A percentile compares a stretch with the other conserved stretches of the same genome.
Conservation (phyloP, 2,888 invertebrate species). For the Epinotia demarniana region DNA sequence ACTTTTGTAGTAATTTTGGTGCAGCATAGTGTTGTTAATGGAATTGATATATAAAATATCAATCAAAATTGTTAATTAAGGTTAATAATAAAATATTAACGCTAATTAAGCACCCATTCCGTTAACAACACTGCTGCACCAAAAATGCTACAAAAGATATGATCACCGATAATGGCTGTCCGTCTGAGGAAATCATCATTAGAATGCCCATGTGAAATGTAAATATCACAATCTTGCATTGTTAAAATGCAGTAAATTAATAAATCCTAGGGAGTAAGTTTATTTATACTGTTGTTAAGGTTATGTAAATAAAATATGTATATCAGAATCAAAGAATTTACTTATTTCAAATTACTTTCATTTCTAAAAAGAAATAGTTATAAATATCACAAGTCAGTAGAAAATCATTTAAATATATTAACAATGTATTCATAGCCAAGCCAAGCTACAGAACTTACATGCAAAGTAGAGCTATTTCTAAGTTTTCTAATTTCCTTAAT, state of each 20-base stretch:
- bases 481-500: neutral
- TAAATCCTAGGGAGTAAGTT: neutral
- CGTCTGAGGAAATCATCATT: too few species aligned
- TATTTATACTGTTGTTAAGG: slow-evolving; percentile 7
- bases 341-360: slow-evolving; percentile 24
- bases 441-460: slow-evolving; percentile 6
- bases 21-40: too few species aligned
- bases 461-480: neutral
- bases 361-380: slow-evolving; percentile 24
- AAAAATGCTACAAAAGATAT: too few species aligned
- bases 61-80: too few species aligned
- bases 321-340: slow-evolving; percentile 8
- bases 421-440: slow-evolving; percentile 14
- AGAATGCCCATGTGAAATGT: too few species aligned
- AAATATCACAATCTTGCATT: neutral
- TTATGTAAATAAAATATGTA: slow-evolving; percentile 21
- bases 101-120: too few species aligned
- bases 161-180: too few species aligned
- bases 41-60: too few species aligned
- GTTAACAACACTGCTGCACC: too few species aligned
- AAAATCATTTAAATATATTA: slow-evolving; percentile 28
- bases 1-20: too few species aligned
- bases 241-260: neutral
- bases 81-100: too few species aligned
- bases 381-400: slow-evolving; percentile 35